Base-by-base conservation (phyloP, 2,113 vertebrate genomes). In the Dipodomys merriami region DNA sequence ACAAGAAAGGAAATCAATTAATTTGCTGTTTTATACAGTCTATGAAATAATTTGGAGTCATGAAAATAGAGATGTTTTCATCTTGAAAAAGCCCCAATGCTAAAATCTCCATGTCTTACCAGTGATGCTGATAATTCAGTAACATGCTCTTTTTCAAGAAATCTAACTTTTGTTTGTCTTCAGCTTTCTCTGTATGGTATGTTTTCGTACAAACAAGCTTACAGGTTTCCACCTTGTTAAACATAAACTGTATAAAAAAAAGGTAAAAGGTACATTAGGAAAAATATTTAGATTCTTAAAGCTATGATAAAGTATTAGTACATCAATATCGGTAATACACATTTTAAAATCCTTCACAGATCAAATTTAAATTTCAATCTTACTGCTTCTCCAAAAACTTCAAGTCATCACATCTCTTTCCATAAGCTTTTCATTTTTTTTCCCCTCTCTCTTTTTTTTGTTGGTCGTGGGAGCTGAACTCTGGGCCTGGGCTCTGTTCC, bases 101-200 rank as follows among this genome's bases (percentile, higher is more conserved):
- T 25, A 60, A 81, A 91, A 86, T 86, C 35, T 85, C 62, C 71
- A 67, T 25, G 9, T 95, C 99, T 98, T 95, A 99, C 99, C 99
- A 99, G 91, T 99, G 99, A 97, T 99, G 99, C 68, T 99, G 99
- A 96, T 99, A 99, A 98, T 99, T 99, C 89, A 99, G 98, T 0
- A 99, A 96, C 99, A 99, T 99, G 88, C 99, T 99, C 95, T 99
- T 99, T 97, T 99, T 99, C 94, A 99, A 96, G 85, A 99, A 99
- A 83, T 99, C 98, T 97, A 99, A 96, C 64, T 98, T 99, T 92
- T 98, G 97, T 93, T 98, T 99, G 90, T 99, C 98, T 86, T 98
- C 94, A 9, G 97, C 39, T 81, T 98, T 98, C 67, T 94, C 97
- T 49, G 98, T 98, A 91, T 98, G 95, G 67, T 99, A 99, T 1